Percentiles rank a stretch among this genome's conserved stretches.
Conservation (phyloP, 2,888 invertebrate species). For the Erannis defoliaria region DNA sequence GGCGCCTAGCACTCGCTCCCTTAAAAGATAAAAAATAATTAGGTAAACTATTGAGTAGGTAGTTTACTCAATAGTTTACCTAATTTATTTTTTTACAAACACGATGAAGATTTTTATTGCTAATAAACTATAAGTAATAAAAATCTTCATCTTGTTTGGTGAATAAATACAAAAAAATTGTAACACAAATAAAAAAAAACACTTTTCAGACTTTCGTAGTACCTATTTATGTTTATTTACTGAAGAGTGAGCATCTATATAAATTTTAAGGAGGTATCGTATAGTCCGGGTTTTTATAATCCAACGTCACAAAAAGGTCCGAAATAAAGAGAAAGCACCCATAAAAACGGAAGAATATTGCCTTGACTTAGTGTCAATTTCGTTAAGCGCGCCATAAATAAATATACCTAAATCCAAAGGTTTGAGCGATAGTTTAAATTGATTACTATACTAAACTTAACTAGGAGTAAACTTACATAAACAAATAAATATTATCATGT, state of each 20-base stretch:
- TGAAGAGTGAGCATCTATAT: constrained; percentile 13
- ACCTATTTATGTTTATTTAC: constrained; percentile 14
- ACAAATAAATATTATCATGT: too few relatives aligned
- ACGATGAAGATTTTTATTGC: too few relatives aligned
- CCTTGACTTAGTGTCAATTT: constrained; percentile 34
- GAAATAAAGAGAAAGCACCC: constrained; percentile 26
- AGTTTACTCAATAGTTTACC: too few relatives aligned
- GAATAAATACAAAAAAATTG: too few relatives aligned
- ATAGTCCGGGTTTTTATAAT: constrained; percentile 32
- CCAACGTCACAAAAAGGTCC: constrained; percentile 32
- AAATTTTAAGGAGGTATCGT: constrained; percentile 29
- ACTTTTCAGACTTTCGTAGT: background rate
- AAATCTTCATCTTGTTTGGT: too few relatives aligned
- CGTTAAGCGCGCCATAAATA: constrained; percentile 25
- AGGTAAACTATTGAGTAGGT: too few relatives aligned
- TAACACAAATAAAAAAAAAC: background rate
- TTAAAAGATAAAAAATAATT: too few relatives aligned
- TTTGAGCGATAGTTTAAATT: constrained; percentile 13
- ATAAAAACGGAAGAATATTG: constrained; percentile 32
- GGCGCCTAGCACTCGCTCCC: too few relatives aligned
- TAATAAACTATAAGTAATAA: too few relatives aligned
- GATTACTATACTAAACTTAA: background rate
- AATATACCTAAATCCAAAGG: constrained; percentile 16
- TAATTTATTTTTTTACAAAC: too few relatives aligned
- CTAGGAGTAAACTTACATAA: too few relatives aligned